Conservation (phyloP, 2,113 vertebrate genomes). For the Gallinago paraguaiae region DNA sequence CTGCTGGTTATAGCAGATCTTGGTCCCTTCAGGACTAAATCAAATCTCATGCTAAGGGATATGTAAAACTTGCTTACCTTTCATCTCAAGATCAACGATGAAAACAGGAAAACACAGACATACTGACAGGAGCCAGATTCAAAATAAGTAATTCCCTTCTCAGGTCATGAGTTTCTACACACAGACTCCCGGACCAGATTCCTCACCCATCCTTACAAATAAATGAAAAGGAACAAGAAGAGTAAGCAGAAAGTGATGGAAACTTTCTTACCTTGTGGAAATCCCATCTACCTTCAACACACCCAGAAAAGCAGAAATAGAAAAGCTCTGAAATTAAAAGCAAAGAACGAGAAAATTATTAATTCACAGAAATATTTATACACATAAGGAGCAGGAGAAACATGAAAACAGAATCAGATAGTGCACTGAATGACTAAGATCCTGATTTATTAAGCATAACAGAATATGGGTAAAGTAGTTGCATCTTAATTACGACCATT, state of each 20-base stretch:
- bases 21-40: neutral
- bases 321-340: neutral
- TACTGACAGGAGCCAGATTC: neutral
- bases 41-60: neutral
- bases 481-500: neutral
- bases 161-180: neutral
- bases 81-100: neutral
- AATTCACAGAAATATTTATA: neutral
- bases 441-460: neutral
- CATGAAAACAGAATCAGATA: neutral
- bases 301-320: neutral
- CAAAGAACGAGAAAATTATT: neutral
- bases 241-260: neutral
- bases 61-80: neutral
- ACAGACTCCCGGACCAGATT: neutral
- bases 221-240: neutral
- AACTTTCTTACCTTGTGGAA: neutral
- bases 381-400: neutral
- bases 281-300: neutral
- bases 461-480: neutral
- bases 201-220: neutral
- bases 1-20: neutral
- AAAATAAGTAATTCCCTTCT: neutral
- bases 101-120: neutral
- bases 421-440: neutral